Base-by-base conservation (phyloP, 2,113 vertebrate genomes). In the Bucco capensis region DNA sequence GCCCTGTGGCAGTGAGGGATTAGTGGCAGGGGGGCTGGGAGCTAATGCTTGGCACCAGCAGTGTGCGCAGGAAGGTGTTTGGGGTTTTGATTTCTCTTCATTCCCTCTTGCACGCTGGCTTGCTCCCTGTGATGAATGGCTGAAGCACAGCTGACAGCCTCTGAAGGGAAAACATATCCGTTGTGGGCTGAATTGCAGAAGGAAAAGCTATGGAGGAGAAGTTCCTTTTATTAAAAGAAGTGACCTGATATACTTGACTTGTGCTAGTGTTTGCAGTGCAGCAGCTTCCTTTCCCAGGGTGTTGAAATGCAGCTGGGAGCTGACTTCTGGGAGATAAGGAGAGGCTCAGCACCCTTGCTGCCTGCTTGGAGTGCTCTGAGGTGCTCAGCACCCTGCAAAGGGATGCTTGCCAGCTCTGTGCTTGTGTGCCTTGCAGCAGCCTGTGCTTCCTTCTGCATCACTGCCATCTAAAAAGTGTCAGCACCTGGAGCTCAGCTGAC, bases 401-500 rank as follows among this genome's bases (percentile, higher is more conserved):
- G 49, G 42, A 65, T 0, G 6, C 31, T 53, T 84, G 61, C 53
- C 83, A 88, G 73, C 65, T 89, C 40, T 54, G 60, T 8, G 14
- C 38, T 31, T 69, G 9, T 33, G 42, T 58, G 54, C 51, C 54
- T 85, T 10, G 4, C 53, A 33, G 33, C 82, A 83, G 76, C 33
- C 37, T 75, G 65, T 1, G 7, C 49, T 85, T 69, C 73, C 77
- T 89, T 88, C 89, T 93, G 89, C 76, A 81, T 74, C 66, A 27
- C 9, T 0, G 2, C 80, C 53, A 12, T 57, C 77, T 53, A 88
- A 76, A 90, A 71, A 90, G 70, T 50, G 54, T 65, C 77, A 21
- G 88, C 92, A 96, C 90, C 95, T 95, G 93, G 66, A 87, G 65
- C 86, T 94, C 91, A 96, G 86, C 67, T 89, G 84, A 89, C 89